Percentiles rank a stretch among this genome's conserved stretches.
phyloP scores from a whole-genome alignment of 2,113 vertebrate species.

The Daphoenositta chrysoptera region DNA sequence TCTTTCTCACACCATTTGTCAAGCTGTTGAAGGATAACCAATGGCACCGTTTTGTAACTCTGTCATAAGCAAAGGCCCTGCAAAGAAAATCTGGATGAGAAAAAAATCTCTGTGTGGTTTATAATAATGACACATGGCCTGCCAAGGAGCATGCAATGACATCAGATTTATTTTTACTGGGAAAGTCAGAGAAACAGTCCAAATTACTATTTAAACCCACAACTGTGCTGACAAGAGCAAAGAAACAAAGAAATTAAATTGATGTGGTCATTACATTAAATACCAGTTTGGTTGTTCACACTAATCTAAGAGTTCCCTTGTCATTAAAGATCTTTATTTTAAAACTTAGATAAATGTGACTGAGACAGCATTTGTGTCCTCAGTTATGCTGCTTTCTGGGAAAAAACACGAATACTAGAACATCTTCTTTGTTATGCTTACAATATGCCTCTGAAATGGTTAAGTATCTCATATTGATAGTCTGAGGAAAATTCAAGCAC shows the following conservation, averaged over 20 bases:
- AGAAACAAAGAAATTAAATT: constrained; percentile 45
- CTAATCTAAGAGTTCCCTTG: constrained; percentile 10
- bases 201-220: constrained; percentile 44
- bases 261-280: constrained; percentile 40
- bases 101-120: constrained; percentile 58
- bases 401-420: neutral
- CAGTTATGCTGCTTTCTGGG: neutral
- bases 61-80: constrained; percentile 84
- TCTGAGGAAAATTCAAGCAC: neutral
- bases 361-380: neutral
- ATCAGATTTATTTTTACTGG: constrained; percentile 42
- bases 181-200: constrained; percentile 21
- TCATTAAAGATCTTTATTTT: constrained; percentile 28
- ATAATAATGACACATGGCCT: constrained; percentile 43
- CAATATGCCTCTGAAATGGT: neutral
- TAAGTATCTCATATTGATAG: neutral
- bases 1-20: constrained; percentile 82
- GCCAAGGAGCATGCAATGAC: constrained; percentile 54
- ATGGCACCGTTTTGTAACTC: constrained; percentile 83
- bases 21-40: constrained; percentile 94
- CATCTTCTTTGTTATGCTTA: neutral
- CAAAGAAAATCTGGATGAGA: constrained; percentile 70
- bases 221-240: constrained; percentile 43
- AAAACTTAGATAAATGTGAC: constrained; percentile 42
- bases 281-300: constrained; percentile 38